A percentile compares a stretch with the other conserved stretches of the same genome.
These are phyloP conservation scores for Helobdella robusta DNA, from an alignment of 2,888 invertebrate species.

Conservation along the genomic window DNA sequence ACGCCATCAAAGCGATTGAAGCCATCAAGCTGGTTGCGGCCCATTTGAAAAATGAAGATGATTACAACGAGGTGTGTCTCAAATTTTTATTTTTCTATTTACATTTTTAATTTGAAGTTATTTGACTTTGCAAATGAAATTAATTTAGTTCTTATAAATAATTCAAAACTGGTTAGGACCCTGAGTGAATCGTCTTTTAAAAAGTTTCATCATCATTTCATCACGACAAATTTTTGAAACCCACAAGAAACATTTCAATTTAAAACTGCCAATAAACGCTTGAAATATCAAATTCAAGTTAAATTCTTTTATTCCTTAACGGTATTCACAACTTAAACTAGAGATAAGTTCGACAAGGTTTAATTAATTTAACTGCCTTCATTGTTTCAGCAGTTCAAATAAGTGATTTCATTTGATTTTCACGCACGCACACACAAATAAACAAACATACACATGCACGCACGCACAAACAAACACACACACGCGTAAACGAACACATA, in stretches of 20 bases:
- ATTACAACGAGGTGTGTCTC: slow-evolving; percentile 78
- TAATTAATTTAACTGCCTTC: too few species aligned
- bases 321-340: too few species aligned
- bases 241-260: too few species aligned
- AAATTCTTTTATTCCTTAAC: too few species aligned
- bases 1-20: slow-evolving; percentile 63
- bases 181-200: too few species aligned
- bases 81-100: neutral
- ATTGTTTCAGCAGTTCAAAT: too few species aligned
- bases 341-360: too few species aligned
- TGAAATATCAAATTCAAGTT: too few species aligned
- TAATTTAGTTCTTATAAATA: neutral
- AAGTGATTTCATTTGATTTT: too few species aligned
- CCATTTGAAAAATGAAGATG: slow-evolving; percentile 91
- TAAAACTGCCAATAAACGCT: neutral
- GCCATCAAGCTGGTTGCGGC: slow-evolving; percentile 96
- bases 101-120: neutral
- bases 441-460: neutral
- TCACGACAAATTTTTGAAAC: too few species aligned
- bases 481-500: neutral
- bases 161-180: too few species aligned
- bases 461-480: neutral
- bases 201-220: too few species aligned
- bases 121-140: neutral
- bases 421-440: neutral